These are phyloP conservation scores for Geotrupes spiniger DNA, from an alignment of 2,888 invertebrate species.

Conservation along the genomic window DNA sequence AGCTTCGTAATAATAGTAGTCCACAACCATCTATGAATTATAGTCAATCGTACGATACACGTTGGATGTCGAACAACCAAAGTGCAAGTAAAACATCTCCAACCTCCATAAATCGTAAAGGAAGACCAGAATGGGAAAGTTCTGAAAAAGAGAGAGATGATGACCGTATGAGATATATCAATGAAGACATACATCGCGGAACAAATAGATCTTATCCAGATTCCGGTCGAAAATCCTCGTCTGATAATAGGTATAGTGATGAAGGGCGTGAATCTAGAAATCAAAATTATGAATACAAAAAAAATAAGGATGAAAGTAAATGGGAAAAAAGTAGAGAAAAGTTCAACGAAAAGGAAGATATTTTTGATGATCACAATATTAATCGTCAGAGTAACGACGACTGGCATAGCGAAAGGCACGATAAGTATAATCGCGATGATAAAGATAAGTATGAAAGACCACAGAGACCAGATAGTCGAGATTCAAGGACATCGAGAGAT, in stretches of 20 bases:
- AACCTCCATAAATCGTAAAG: conserved; percentile 13
- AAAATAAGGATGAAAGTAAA: conserved; percentile 39
- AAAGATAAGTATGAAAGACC: conserved; percentile 51
- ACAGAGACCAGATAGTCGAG: conserved; percentile 59
- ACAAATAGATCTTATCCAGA: conserved; percentile 38
- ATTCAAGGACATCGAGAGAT: conserved; percentile 56
- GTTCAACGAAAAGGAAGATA: conserved; percentile 26
- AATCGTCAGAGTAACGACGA: conserved; percentile 35
- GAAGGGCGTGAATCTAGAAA: conserved; percentile 41
- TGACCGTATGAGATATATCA: conserved; percentile 42
- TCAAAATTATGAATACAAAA: conserved; percentile 36
- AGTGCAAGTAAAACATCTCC: conserved; percentile 21
- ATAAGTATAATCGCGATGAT: conserved; percentile 33
- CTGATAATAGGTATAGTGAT: conserved; percentile 46
- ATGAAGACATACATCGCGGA: conserved; percentile 41
- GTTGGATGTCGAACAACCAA: conserved; percentile 33
- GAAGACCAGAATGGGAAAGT: conserved; percentile 23
- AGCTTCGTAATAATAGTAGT: conserved; percentile 51
- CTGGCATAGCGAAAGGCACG: conserved; percentile 36
- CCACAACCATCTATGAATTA: conserved; percentile 35
- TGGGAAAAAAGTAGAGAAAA: conserved; percentile 34
- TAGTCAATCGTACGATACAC: conserved; percentile 33
- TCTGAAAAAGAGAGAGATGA: conserved; percentile 33
- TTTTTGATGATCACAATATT: conserved; percentile 30
- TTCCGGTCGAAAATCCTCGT: conserved; percentile 31